Percentiles rank a stretch among this genome's conserved stretches.
Conservation (phyloP, 2,113 vertebrate genomes). For the Colossoma macropomum region DNA sequence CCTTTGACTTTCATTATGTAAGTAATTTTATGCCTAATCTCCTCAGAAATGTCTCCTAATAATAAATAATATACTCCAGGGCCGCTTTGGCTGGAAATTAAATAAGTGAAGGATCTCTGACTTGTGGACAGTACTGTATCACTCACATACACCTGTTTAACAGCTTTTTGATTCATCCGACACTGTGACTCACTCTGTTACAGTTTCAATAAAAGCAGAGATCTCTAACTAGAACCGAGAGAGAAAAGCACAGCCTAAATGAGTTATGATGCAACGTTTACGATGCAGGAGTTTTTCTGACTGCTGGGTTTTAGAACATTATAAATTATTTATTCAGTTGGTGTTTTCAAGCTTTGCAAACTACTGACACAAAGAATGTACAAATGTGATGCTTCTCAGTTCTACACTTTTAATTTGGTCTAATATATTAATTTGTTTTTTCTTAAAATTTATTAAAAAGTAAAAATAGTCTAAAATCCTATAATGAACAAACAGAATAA, state of each 20-base stretch:
- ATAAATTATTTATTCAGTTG: constrained; percentile 60
- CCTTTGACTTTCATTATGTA: too few species aligned
- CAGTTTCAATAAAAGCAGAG: background rate
- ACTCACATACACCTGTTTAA: background rate
- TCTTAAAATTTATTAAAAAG: background rate
- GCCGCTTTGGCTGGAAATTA: too few species aligned
- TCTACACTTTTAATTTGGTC: background rate
- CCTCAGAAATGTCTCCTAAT: too few species aligned
- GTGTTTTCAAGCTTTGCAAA: constrained; percentile 37
- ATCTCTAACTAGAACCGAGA: background rate
- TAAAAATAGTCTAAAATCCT: background rate
- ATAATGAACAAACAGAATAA: background rate
- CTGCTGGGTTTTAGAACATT: constrained; percentile 51
- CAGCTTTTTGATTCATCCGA: background rate
- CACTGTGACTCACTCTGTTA: background rate
- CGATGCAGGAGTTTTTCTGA: constrained; percentile 23
- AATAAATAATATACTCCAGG: too few species aligned
- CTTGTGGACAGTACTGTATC: too few species aligned
- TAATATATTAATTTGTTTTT: background rate
- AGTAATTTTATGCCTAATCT: too few species aligned
- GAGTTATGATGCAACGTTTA: constrained; percentile 41
- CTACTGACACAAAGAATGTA: background rate
- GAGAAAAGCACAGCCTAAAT: background rate
- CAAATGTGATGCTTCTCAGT: background rate
- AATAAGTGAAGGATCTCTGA: too few species aligned